A percentile compares a stretch with the other conserved stretches of the same genome.
These are phyloP conservation scores for Gryon sp. DNA, from an alignment of 1,140 invertebrate species.

Conservation along the genomic window DNA sequence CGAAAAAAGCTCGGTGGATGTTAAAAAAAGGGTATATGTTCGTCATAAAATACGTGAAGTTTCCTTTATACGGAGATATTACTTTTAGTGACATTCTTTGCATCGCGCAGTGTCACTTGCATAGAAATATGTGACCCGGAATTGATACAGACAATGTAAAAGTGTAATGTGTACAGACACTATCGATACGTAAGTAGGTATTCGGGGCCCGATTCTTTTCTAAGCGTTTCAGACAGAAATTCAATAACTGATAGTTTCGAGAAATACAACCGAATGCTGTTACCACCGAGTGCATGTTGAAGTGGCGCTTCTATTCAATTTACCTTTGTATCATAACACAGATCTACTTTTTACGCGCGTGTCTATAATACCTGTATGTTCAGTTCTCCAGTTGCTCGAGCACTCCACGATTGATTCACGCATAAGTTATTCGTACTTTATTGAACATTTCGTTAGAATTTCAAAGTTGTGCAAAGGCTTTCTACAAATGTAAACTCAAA, in stretches of 20 bases:
- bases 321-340: slow-evolving; percentile 66
- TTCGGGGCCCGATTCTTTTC: slow-evolving; percentile 51
- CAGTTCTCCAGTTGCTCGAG: slow-evolving; percentile 15
- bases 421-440: slow-evolving; percentile 72
- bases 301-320: slow-evolving; percentile 71
- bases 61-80: slow-evolving; percentile 52
- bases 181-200: slow-evolving; percentile 55
- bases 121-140: slow-evolving; percentile 56
- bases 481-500: no score
- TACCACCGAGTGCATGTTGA: slow-evolving; percentile 61
- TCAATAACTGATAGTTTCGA: slow-evolving; percentile 73
- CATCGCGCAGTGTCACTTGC: slow-evolving; percentile 53
- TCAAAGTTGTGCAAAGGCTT: no score
- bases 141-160: slow-evolving; percentile 60
- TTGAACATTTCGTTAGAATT: slow-evolving; percentile 72
- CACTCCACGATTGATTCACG: slow-evolving; percentile 68
- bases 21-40: slow-evolving; percentile 35
- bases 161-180: slow-evolving; percentile 49
- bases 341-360: slow-evolving; percentile 62
- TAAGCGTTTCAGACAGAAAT: slow-evolving; percentile 69
- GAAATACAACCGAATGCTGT: slow-evolving; percentile 66
- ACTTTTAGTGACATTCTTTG: slow-evolving; percentile 58
- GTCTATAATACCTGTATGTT: slow-evolving; percentile 33
- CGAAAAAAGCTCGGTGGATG: slow-evolving; percentile 20
- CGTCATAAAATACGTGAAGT: slow-evolving; percentile 52